Conservation (phyloP, 2,113 vertebrate genomes). For the Mormoops blainvillei region DNA sequence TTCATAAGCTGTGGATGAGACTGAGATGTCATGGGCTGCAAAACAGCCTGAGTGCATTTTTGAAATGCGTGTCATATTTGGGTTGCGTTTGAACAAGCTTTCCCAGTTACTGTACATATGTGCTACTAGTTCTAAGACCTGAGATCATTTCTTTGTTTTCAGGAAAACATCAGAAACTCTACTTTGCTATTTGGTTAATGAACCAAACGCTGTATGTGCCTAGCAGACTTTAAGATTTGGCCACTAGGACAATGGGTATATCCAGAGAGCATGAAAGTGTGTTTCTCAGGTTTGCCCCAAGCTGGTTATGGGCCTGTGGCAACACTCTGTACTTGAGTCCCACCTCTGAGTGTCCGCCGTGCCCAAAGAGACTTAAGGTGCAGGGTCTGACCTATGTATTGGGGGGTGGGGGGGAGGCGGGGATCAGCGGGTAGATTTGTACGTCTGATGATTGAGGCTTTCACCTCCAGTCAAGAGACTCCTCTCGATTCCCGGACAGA, state of each 20-base stretch:
- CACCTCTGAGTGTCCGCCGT: accelerated
- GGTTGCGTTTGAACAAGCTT: slow-evolving; percentile 53
- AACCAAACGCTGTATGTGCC: background rate
- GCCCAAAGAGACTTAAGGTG: background rate
- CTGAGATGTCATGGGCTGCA: background rate
- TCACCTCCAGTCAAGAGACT: background rate
- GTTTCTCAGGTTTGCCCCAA: background rate
- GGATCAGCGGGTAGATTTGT: too few relatives aligned
- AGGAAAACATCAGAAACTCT: slow-evolving; percentile 21
- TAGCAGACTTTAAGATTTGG: background rate
- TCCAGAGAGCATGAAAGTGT: background rate
- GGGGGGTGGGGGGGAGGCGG: accelerated
- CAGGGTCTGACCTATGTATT: background rate
- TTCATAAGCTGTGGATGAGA: background rate
- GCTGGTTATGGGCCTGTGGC: background rate
- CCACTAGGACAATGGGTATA: background rate
- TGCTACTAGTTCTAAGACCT: background rate
- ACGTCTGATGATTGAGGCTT: background rate
- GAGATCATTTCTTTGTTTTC: slow-evolving; percentile 50
- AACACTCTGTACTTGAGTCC: background rate
- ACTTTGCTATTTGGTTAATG: slow-evolving; percentile 14
- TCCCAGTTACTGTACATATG: background rate
- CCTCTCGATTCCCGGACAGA: background rate
- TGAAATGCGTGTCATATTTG: slow-evolving; percentile 48
- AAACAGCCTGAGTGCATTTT: slow-evolving; percentile 32